These are phyloP conservation scores for Drosophila lacicola DNA, from an alignment of 2,888 invertebrate species.

Conservation along the genomic window DNA sequence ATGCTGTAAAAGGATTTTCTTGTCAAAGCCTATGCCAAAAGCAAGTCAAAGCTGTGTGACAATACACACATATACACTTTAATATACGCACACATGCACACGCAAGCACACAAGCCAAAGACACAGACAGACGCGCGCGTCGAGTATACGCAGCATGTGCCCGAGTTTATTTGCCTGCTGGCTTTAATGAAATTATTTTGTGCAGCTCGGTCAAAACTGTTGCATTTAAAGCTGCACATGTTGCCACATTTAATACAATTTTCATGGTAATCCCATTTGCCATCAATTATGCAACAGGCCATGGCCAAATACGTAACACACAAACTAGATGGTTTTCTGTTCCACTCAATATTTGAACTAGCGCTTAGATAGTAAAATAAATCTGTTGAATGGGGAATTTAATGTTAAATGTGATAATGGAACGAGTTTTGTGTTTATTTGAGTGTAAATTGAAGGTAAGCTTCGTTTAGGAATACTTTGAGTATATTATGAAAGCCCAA, in stretches of 20 bases:
- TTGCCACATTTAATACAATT: constrained; percentile 37
- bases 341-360: neutral
- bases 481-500: too few relatives aligned
- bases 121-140: constrained; percentile 40
- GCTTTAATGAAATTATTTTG: constrained; percentile 69
- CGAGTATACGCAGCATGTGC: constrained; percentile 58
- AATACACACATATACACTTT: constrained; percentile 21
- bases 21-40: constrained; percentile 63
- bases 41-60: constrained; percentile 55
- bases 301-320: constrained; percentile 2
- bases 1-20: constrained; percentile 77
- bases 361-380: too few relatives aligned
- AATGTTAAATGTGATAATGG: too few relatives aligned
- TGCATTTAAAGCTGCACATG: constrained; percentile 34
- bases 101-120: constrained; percentile 13
- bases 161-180: constrained; percentile 38
- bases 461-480: too few relatives aligned
- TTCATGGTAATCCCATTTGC: constrained; percentile 22
- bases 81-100: constrained; percentile 27
- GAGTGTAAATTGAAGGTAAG: too few relatives aligned
- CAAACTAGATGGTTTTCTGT: neutral
- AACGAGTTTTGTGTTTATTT: too few relatives aligned
- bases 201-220: constrained; percentile 43
- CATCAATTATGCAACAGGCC: constrained; percentile 2
- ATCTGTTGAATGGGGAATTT: too few relatives aligned